Conservation (phyloP, 35 echinoderm and acorn worm genomes). For the Ophiothrix spiculata region DNA sequence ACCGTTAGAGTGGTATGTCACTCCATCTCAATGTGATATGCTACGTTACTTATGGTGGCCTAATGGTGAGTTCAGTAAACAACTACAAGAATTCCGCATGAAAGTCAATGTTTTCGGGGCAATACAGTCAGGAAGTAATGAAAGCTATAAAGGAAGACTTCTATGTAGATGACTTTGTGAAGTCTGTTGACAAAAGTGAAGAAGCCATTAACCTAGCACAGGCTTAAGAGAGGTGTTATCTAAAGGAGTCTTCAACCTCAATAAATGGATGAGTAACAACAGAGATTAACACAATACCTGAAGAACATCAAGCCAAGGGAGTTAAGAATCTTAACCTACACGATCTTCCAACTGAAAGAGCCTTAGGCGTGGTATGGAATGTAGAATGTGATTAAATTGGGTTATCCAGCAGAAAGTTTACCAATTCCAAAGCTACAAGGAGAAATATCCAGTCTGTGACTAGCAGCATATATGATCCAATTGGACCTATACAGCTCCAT, state of each 20-base stretch:
- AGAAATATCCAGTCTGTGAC: conserved; percentile 37
- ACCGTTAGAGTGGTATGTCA: no score
- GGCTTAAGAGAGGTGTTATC: conserved; percentile 31
- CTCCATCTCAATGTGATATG: not conserved
- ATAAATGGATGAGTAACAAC: conserved; percentile 63
- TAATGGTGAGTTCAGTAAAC: conserved; percentile 30
- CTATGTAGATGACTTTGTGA: conserved; percentile 66
- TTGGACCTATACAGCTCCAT: conserved; percentile 47
- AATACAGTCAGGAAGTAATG: conserved; percentile 30
- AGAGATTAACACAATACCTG: conserved; percentile 27
- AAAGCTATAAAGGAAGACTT: conserved; percentile 43
- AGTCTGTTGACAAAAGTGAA: conserved; percentile 32
- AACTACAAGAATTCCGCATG: conserved; percentile 35
- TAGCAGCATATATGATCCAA: conserved; percentile 51
- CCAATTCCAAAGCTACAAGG: conserved; percentile 49
- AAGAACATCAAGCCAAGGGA: conserved; percentile 55
- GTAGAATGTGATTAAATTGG: conserved; percentile 32
- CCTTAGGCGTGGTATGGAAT: conserved; percentile 63
- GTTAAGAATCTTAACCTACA: conserved; percentile 39
- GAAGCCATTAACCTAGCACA: conserved; percentile 27
- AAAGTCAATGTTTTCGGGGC: conserved; percentile 49
- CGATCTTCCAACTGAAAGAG: conserved; percentile 42
- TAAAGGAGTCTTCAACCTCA: conserved; percentile 52
- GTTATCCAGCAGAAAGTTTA: not conserved
- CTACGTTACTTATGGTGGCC: conserved; percentile 54